Percentiles rank a stretch among this genome's conserved stretches.
These are phyloP conservation scores for Orcinus orca DNA, from an alignment of 2,113 vertebrate genomes.

Conservation along the genomic window DNA sequence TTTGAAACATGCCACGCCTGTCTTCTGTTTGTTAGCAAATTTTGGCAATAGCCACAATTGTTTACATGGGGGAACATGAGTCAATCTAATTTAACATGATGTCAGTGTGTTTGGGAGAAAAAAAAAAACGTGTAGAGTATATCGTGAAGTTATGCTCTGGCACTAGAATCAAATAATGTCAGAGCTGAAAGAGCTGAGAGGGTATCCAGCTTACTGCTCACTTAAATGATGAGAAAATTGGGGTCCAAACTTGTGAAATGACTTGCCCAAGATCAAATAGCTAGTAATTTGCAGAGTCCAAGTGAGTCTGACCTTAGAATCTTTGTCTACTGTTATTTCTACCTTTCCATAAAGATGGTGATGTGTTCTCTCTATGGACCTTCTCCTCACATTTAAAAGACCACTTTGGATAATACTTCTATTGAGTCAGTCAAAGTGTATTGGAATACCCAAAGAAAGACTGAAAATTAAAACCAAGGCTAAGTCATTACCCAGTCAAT, in stretches of 20 bases:
- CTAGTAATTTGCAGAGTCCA: not conserved
- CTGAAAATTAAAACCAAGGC: not conserved
- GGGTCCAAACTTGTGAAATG: not conserved
- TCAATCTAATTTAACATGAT: constrained; percentile 55
- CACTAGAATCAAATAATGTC: constrained; percentile 2
- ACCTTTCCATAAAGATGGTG: not conserved
- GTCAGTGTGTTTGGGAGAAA: constrained; percentile 44
- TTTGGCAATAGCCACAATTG: constrained; percentile 43
- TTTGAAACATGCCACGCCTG: not conserved
- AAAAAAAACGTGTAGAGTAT: constrained; percentile 34
- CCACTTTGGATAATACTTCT: not conserved
- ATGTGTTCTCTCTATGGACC: not conserved
- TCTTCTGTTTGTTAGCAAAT: constrained; percentile 48
- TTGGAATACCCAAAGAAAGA: not conserved
- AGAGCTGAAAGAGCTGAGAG: not conserved
- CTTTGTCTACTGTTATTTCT: not conserved
- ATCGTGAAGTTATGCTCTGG: constrained; percentile 45
- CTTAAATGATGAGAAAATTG: not conserved
- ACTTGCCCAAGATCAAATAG: not conserved
- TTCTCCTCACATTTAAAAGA: not conserved
- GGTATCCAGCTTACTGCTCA: not conserved
- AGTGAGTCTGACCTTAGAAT: not conserved
- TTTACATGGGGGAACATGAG: constrained; percentile 48
- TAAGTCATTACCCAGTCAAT: not conserved
- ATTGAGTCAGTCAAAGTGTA: not conserved